Base-by-base conservation (phyloP, 2,888 invertebrate species). In the Caenorhabditis uteleia region DNA sequence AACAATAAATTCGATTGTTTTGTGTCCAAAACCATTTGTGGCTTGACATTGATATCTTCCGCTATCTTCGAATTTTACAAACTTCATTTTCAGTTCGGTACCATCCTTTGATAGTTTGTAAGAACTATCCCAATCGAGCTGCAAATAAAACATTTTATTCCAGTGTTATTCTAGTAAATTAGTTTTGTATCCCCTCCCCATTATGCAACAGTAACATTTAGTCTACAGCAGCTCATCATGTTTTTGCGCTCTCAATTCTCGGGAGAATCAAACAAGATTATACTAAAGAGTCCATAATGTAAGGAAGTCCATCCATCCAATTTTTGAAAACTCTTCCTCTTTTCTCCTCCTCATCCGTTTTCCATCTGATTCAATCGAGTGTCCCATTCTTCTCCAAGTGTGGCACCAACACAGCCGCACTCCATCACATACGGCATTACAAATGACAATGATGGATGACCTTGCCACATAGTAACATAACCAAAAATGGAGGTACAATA, bases 1-100 rank as follows among this genome's bases (percentile, higher is more conserved):
- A 26, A 82, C 66, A 14, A 62, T 68, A 56, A 81, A 78, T 26
- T 79, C 74, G n/a, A 79, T 68, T 0, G 70, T 71, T 33, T 58
- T 58, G 48, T 78, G 75, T 6, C 82, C 82, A 38, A 79, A 82
- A 20, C 80, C 82, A 40, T 82, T 82, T 45, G 80, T 74, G 1
- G 76, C 80, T 43, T 76, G 73, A 53, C 82, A 82, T 42, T 74
- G 66, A 50, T 75, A 82, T 23, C 69, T 60, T 16, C 82, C 82
- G 44, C 74, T 77, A 51, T 82, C 82, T 5, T 69, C 71, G 29
- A 69, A 42, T 25, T 69, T 57, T n/a, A 78, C 70, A 18, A 71
- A 67, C 40, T 74, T 74, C 54, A 81, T 78, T 29, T 73, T 61
- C 66, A 81, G 58, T 39, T 80, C 79, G 12, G 61, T 66, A 26